Percentiles rank a stretch among this genome's conserved stretches.
These are phyloP conservation scores for Subacronicta megacephala DNA, from an alignment of 2,888 invertebrate genomes.

Conservation along the genomic window DNA sequence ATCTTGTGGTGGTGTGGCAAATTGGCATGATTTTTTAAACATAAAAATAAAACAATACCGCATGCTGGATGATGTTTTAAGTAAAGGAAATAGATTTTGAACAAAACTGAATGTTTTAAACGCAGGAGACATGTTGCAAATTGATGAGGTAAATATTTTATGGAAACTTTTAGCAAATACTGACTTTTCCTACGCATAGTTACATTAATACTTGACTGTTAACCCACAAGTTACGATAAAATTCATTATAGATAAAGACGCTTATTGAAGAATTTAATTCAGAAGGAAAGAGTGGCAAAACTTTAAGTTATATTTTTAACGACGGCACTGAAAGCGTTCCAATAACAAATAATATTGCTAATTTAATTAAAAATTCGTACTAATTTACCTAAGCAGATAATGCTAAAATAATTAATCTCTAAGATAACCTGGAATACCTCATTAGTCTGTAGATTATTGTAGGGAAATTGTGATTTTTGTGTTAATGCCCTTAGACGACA, in stretches of 20 bases:
- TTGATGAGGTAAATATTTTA: constrained; percentile 60
- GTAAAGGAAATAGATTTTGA: constrained; percentile 47
- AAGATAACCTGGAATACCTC: no score
- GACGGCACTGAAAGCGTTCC: not conserved
- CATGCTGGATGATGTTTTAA: constrained; percentile 77
- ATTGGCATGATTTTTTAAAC: constrained; percentile 77
- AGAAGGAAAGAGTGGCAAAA: not conserved
- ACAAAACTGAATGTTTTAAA: constrained; percentile 41
- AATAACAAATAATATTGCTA: no score
- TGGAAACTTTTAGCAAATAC: constrained; percentile 35
- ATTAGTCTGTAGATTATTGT: no score
- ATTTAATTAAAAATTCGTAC: no score
- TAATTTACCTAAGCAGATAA: no score
- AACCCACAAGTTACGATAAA: not conserved
- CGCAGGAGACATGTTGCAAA: constrained; percentile 55
- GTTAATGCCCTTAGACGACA: no score
- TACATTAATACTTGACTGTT: constrained; percentile 3
- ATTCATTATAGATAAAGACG: not conserved
- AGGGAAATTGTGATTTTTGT: no score
- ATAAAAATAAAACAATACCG: constrained; percentile 68
- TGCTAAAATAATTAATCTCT: no score
- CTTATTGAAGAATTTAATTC: no score
- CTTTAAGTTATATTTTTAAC: no score
- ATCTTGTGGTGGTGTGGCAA: constrained; percentile 83
- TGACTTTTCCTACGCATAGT: constrained; percentile 24